Percentiles rank a stretch among this genome's conserved stretches.
Conservation (phyloP, 2,113 vertebrate species). For the Lepisosteus oculatus region DNA sequence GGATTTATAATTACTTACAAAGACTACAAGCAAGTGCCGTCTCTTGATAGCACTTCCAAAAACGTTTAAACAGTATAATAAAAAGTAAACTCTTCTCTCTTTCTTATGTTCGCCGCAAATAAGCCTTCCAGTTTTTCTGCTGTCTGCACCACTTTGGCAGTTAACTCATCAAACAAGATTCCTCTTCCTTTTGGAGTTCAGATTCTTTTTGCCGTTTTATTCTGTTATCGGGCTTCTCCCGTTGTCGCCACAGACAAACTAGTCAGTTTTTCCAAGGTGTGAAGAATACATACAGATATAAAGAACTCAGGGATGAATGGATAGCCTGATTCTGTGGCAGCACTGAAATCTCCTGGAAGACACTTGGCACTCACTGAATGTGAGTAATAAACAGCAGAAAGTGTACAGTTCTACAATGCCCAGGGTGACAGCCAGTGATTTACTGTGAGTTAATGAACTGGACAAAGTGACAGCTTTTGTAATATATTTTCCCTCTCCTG, state of each 20-base stretch:
- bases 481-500: conserved; percentile 36
- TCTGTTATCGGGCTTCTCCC: conserved; percentile 34
- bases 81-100: conserved; percentile 37
- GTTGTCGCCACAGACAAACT: conserved; percentile 38
- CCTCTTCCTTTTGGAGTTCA: conserved; percentile 44
- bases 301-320: conserved; percentile 55
- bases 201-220: conserved; percentile 41
- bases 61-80: conserved; percentile 36
- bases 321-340: conserved; percentile 55
- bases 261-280: conserved; percentile 60
- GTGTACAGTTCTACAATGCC: conserved; percentile 53
- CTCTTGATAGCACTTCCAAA: conserved; percentile 30
- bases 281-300: conserved; percentile 21
- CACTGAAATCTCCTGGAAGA: conserved; percentile 60
- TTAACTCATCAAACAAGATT: conserved; percentile 62
- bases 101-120: conserved; percentile 40
- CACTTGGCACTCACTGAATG: conserved; percentile 64
- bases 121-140: conserved; percentile 41
- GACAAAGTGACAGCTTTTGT: conserved; percentile 13
- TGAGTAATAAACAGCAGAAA: conserved; percentile 36
- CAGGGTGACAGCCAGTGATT: conserved; percentile 32
- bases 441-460: no score
- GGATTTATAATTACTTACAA: conserved; percentile 48
- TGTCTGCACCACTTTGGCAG: conserved; percentile 45
- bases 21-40: conserved; percentile 38